Evolutionary conservation across 2,113 vertebrate species (phyloP).

Genomic region (Amblyornis subalaris): DNA sequence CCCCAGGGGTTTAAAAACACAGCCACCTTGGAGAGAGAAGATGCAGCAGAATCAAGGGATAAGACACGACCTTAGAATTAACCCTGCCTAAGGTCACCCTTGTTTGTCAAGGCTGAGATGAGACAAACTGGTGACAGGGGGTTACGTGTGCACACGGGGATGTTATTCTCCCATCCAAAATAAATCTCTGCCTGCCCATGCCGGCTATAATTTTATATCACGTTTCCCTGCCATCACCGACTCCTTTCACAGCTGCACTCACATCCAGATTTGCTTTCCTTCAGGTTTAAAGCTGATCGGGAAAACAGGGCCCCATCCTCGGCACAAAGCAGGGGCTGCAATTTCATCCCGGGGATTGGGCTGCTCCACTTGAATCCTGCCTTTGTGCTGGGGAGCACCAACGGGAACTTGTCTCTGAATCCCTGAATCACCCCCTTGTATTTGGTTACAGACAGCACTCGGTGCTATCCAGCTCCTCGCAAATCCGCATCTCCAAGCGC

Average conservation of each 20-base stretch:
- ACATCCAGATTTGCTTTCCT: not conserved
- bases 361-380: conserved; percentile 7
- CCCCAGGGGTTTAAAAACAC: not conserved
- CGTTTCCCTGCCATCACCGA: not conserved
- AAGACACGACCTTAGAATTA: not conserved
- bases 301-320: not conserved
- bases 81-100: not conserved
- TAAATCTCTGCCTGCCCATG: not conserved
- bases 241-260: conserved; percentile 4
- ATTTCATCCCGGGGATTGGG: not conserved
- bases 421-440: not conserved
- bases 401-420: not conserved
- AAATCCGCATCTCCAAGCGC: not conserved
- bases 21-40: not conserved
- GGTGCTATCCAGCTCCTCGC: not conserved
- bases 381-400: not conserved
- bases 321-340: not conserved
- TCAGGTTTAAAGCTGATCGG: not conserved
- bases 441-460: not conserved
- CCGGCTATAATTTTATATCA: not conserved
- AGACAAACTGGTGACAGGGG: not conserved
- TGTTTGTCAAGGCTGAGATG: not conserved
- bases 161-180: not conserved
- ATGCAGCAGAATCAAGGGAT: not conserved
- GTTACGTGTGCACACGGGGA: fast-evolving